Base-by-base conservation (phyloP, 2,797 vertebrate genomes). In the Darevskia mixta region DNA sequence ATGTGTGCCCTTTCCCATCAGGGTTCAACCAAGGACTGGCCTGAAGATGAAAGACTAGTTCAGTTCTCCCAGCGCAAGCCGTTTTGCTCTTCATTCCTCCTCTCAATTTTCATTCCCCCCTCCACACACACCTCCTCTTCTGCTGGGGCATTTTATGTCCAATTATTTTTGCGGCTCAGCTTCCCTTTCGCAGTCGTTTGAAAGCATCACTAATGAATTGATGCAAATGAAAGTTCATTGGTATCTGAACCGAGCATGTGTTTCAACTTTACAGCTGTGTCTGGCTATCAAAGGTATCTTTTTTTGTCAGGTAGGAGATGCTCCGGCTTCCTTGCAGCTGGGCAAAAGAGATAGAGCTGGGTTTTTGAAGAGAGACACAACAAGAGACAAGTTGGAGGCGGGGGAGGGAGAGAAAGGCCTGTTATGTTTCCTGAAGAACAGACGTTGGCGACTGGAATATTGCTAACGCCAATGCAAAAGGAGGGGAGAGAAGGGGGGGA, bases 1-100 rank as follows among this genome's bases (percentile, higher is more conserved):
- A 96, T 95, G 95, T 94, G 96, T 96, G 93, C 95, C 94, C 95
- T 96, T 96, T 95, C 93, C 94, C 88, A 93, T 93, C 93, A 95
- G 92, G 89, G 93, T 95, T 97, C 95, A 96, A 92, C 93, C 93
- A 91, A 0, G 1, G 92, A 95, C 95, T 92, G 92, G 90, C 87
- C 94, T 94, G 58, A 81, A 95, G 95, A 97, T 93, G 94, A 97
- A 96, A 95, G 95, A 72, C 75, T 72, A 49, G 93, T 92, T 95
- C 90, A 93, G 87, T 92, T 69, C 91, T 92, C 91, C 94, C 82
- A 83, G 79, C 86, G 86, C 76, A 89, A 91, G 92, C 55, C 0
- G 85, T 92, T 93, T 91, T 83, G 49, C 86, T 88, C 29, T 35
- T 86, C 86, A 88, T 89, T 89, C 83, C 85, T 82, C 85, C 78